Conservation (phyloP, 2,797 vertebrate species). For the Enteromius argenteus region DNA sequence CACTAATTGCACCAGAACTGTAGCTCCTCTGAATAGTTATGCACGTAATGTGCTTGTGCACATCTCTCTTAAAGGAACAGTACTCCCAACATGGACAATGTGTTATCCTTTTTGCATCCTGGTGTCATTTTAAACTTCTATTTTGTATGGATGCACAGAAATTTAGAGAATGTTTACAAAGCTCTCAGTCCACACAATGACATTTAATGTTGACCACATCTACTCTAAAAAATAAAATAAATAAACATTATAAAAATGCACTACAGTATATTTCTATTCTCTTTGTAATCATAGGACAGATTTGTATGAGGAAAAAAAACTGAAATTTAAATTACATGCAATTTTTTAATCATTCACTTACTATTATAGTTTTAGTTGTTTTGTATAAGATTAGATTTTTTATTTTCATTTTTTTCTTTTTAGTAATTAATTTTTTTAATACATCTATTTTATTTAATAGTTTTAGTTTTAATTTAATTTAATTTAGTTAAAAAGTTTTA, state of each 20-base stretch:
- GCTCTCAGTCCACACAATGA: too few relatives aligned
- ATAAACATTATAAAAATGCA: background rate
- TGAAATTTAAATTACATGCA: too few relatives aligned
- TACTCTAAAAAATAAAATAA: background rate
- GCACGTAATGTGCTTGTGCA: background rate
- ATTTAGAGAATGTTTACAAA: background rate
- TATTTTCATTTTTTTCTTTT: background rate
- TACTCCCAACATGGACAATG: background rate
- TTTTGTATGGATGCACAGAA: background rate
- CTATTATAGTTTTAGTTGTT: background rate
- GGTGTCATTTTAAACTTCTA: background rate
- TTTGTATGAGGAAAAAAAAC: too few relatives aligned
- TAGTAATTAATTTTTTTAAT: background rate
- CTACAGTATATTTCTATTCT: background rate
- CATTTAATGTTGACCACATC: background rate
- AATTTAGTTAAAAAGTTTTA: too few relatives aligned
- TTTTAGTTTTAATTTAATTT: too few relatives aligned
- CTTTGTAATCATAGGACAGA: background rate
- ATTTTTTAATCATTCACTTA: background rate
- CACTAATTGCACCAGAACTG: background rate
- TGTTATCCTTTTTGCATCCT: background rate
- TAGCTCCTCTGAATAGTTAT: background rate
- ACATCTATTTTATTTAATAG: background rate
- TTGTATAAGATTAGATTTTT: background rate
- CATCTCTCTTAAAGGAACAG: constrained; percentile 6